Conservation (phyloP, 2,888 invertebrate species). For the Adelognathus sp. region DNA sequence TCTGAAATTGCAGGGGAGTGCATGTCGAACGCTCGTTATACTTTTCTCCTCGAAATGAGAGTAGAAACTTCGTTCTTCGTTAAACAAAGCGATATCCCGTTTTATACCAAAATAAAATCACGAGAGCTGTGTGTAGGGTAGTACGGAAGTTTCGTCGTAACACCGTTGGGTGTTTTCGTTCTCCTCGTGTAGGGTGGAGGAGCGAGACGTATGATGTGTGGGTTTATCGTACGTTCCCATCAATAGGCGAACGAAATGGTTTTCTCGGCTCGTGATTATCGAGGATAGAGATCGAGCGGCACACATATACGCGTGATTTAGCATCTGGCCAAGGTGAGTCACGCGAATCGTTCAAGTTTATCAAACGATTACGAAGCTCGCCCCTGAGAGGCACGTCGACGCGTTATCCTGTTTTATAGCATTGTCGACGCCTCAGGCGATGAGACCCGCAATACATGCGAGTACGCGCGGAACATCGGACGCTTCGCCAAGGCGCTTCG, state of each 20-base stretch:
- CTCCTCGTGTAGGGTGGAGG: not conserved
- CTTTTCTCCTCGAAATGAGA: slow-evolving; percentile 33
- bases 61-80: slow-evolving; percentile 45
- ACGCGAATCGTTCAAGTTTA: slow-evolving; percentile 45
- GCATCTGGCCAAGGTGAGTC: slow-evolving; percentile 15
- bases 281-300: slow-evolving; percentile 35
- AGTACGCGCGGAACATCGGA: slow-evolving; percentile 4
- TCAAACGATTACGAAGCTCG: slow-evolving; percentile 4
- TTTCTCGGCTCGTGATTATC: slow-evolving; percentile 40
- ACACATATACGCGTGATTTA: slow-evolving; percentile 34
- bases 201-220: too few relatives aligned
- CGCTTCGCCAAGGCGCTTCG: not conserved
- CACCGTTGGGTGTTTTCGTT: not conserved
- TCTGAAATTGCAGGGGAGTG: slow-evolving; percentile 19
- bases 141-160: not conserved
- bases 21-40: slow-evolving; percentile 42
- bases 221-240: not conserved
- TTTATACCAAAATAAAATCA: slow-evolving; percentile 4
- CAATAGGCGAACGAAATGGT: slow-evolving; percentile 14
- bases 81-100: slow-evolving; percentile 26
- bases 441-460: slow-evolving; percentile 9
- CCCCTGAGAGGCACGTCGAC: slow-evolving; percentile 1
- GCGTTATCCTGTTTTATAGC: not conserved
- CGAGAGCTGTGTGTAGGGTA: not conserved
- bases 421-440: slow-evolving; percentile 23